Conservation (phyloP, 1,140 invertebrate species). For the Phthorimaea operculella region DNA sequence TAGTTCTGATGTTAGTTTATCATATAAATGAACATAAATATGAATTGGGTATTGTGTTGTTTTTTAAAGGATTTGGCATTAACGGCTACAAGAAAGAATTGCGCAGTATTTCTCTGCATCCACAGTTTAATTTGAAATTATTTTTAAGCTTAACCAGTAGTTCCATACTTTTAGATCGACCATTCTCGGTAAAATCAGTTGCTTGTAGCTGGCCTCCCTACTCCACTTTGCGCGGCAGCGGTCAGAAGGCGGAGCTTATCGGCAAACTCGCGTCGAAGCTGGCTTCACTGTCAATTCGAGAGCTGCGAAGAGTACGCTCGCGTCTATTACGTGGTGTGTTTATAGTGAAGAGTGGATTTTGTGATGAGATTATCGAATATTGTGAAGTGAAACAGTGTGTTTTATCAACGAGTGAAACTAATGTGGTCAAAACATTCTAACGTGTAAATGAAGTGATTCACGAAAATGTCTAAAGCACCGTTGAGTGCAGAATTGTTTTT, state of each 20-base stretch:
- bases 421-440: slow-evolving; percentile 52
- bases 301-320: slow-evolving; percentile 65
- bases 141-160: too few species aligned
- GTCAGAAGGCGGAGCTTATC: slow-evolving; percentile 67
- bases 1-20: too few species aligned
- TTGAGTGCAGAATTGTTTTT: slow-evolving; percentile 68
- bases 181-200: neutral
- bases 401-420: slow-evolving; percentile 50
- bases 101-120: too few species aligned
- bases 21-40: too few species aligned
- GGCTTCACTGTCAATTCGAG: slow-evolving; percentile 67
- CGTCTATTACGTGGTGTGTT: slow-evolving; percentile 67
- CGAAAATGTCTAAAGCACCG: slow-evolving; percentile 65
- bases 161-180: too few species aligned
- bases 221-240: slow-evolving; percentile 67
- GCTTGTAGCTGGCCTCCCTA: slow-evolving; percentile 34
- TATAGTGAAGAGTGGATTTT: slow-evolving; percentile 64
- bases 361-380: slow-evolving; percentile 61
- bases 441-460: slow-evolving; percentile 54
- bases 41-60: too few species aligned
- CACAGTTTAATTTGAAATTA: too few species aligned
- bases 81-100: too few species aligned
- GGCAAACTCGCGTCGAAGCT: slow-evolving; percentile 67
- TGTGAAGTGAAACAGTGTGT: slow-evolving; percentile 64
- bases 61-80: too few species aligned